Conservation (phyloP, 2,113 vertebrate genomes). For the Dinomys branickii region DNA sequence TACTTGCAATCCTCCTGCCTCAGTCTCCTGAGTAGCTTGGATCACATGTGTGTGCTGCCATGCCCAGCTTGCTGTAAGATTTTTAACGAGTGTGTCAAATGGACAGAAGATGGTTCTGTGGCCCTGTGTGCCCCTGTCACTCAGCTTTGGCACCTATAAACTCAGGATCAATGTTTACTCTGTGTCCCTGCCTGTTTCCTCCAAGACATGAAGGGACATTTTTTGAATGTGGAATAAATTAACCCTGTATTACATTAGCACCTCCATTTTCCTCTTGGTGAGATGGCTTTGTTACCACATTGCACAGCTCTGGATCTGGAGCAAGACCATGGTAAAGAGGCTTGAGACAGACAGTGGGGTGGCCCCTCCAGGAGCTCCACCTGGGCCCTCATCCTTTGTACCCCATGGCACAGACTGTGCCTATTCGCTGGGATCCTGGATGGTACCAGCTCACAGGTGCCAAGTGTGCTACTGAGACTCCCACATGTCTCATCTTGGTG, state of each 20-base stretch:
- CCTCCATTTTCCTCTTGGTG: neutral
- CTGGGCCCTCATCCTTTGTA: neutral
- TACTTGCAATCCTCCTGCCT: neutral
- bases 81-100: neutral
- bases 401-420: too few relatives aligned
- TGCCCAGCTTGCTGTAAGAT: neutral
- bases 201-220: neutral
- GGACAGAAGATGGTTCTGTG: neutral
- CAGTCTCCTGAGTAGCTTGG: neutral
- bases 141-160: neutral
- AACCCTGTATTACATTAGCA: neutral
- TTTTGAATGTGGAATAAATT: neutral
- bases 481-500: neutral
- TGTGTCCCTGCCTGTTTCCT: neutral
- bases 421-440: neutral
- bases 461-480: neutral
- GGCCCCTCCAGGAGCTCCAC: neutral
- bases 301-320: neutral
- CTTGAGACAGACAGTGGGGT: neutral
- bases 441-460: neutral
- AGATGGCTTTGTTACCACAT: neutral
- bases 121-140: neutral
- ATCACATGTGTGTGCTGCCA: neutral
- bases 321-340: neutral
- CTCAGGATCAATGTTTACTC: neutral